Evolutionary conservation across 2,113 vertebrate genomes (phyloP), one percentile per base, ranked within the genome.

Genomic region (Gobius niger): DNA sequence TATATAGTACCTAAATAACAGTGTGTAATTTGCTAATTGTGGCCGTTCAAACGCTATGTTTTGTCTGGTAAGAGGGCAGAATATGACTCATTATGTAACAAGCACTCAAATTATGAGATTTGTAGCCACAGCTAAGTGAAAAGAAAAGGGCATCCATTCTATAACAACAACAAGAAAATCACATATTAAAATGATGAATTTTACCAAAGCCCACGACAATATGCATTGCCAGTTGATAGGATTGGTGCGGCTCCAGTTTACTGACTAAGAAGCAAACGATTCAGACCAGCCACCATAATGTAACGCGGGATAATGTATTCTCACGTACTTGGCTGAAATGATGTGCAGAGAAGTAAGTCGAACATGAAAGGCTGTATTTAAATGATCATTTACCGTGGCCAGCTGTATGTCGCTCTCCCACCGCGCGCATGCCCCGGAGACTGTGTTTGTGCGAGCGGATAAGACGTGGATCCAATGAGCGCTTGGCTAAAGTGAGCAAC

Each of bases 381-480:
- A 67, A 65, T 62, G 65, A 75, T 74, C 19, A 70, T 76, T 78
- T 72, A 67, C 68, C 52, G 63, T 47, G 72, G 61, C 69, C 46
- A 41, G 54, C 46, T 69, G 49, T 57, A 16, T 63, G 68, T 73
- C 47, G 66, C 66, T 63, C 44, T 79, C 70, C 34, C 54, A 66
- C 47, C 50, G 64, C 24, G 67, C 51, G 62, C 54, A 69, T 70
- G 68, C 72, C 74, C 60, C 2, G 7, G 68, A 69, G 66, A 66
- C 42, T 42, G 47, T 15, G 42, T 68, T 68, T 65, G 68, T 75
- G 74, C 47, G 3, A 50, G 56, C 40, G 67, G 79, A 75, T 80
- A 77, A 75, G 71, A 70, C 47, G 50, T 44, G 69, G 72, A 68
- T 72, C 76, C 78, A 77, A 64, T 73, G 67, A 63, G 68, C 75